Evolutionary conservation across 2,113 vertebrate species (phyloP), one percentile per base, ranked within the genome.

Genomic region (Xiphias gladius): DNA sequence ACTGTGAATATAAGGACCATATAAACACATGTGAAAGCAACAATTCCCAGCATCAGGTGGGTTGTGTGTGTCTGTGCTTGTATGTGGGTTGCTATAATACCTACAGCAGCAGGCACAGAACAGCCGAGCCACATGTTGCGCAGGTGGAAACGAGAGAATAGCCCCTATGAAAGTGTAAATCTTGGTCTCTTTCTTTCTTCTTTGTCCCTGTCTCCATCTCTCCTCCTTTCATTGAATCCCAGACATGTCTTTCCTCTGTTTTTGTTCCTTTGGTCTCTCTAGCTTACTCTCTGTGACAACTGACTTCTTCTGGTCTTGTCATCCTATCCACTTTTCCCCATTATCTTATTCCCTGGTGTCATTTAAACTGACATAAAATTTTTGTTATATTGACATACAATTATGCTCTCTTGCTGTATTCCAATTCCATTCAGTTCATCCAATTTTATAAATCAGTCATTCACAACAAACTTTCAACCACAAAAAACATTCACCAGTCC

Each of bases 111-210:
- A 79, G 82, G 35, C 69, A 80, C 65, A 62, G 52, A 76, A 81
- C 79, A 48, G 85, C 63, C 69, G 85, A 64, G 62, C 67, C 90
- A 93, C 89, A 93, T 93, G 91, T 89, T 92, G 89, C 81, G 83
- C 91, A 93, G 92, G 92, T 94, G 91, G 90, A 93, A 93, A 93
- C 26, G 67, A 86, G 89, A 92, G 88, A 92, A 85, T 81, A 86
- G 80, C 74, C 80, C 41, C 85, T 71, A 76, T 75, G 62, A 88
- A 80, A 88, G 77, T 10, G 30, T 80, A 67, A 9, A 66, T 82
- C 85, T 89, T 85, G 72, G 87, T 84, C 76, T 76, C 77, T 66
- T 68, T 57, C 65, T 86, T 66, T 88, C n/a, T n/a, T n/a, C n/a
- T n/a, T n/a, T n/a, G n/a, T n/a, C 86, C 69, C 72, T 32, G n/a